Base-by-base conservation (phyloP, 2,113 vertebrate genomes). In the Misgurnus mizolepis region DNA sequence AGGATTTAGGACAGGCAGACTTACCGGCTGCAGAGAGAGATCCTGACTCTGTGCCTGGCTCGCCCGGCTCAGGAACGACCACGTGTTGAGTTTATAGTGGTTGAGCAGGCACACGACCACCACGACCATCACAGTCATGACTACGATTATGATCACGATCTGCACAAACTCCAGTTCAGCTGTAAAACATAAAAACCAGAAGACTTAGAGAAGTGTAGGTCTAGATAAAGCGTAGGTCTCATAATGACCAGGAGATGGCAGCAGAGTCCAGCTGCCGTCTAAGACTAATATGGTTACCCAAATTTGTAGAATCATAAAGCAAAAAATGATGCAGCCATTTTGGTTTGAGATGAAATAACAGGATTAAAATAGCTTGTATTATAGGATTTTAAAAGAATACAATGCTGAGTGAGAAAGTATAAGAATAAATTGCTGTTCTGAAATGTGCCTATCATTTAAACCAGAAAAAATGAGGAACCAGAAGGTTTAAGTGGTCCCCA, bases 101-200 rank as follows among this genome's bases (percentile, higher is more conserved):
- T 96, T 98, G 88, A 98, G 92, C 89, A 99, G 91, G 91, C 96
- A 99, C 91, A 98, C 93, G 87, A 98, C 95, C 81, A 98, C 96
- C 86, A 98, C 94, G 55, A 98, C 95, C 96, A 98, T 99, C 93
- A 98, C 95, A 27, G 96, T 98, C 92, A 98, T 96, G 89, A 97
- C 96, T 88, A 98, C 95, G 2, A 99, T 94, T 83, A 99, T 95
- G 86, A 98, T 94, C 91, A 98, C 91, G 86, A 99, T 96, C 91
- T 99, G 97, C 91, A 98, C 94, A 84, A 97, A 97, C 91, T 97
- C 97, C 95, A 98, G 93, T 93, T 98, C 97, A 93, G 97, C 97
- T 99, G 92, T 17, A 82, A 89, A 2, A 68, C 39, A 90, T 8
- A 66, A 72, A 11, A 64, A 34, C 58, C 8, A 70, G 3, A 78